phyloP scores from a whole-genome alignment of 1,140 invertebrate genomes.

The Parasteatoda tepidariorum region DNA sequence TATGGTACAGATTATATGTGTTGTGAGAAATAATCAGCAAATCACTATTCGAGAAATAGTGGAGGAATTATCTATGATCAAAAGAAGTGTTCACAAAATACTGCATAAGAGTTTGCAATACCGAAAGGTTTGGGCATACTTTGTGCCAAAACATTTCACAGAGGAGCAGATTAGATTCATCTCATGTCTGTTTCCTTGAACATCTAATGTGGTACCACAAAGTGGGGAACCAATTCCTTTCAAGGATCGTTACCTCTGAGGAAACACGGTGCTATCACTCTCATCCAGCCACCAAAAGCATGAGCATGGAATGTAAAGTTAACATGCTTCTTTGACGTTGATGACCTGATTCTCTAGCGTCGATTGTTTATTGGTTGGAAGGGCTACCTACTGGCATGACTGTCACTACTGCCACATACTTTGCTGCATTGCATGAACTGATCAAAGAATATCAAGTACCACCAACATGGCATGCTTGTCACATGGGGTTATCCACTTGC shows the following conservation, averaged over 20 bases:
- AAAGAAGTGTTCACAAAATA: conserved; percentile 12
- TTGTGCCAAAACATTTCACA: background rate
- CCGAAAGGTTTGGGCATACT: background rate
- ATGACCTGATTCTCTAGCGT: background rate
- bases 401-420: background rate
- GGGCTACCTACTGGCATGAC: background rate
- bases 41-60: conserved; percentile 6
- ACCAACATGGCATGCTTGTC: background rate
- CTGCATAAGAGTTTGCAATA: background rate
- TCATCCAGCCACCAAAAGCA: conserved; percentile 1
- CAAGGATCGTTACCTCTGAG: background rate
- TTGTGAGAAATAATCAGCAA: background rate
- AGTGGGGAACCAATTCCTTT: background rate
- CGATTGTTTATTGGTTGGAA: background rate
- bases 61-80: background rate
- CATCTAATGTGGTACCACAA: background rate
- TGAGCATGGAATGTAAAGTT: background rate
- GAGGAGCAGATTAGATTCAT: background rate
- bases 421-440: background rate
- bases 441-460: background rate
- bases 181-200: background rate
- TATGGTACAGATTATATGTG: conserved; percentile 7
- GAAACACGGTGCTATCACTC: background rate
- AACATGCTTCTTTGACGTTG: background rate
- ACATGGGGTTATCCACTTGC: background rate